Evolutionary conservation across 2,888 invertebrate genomes (phyloP).

Genomic region (Epicampocera succincta): DNA sequence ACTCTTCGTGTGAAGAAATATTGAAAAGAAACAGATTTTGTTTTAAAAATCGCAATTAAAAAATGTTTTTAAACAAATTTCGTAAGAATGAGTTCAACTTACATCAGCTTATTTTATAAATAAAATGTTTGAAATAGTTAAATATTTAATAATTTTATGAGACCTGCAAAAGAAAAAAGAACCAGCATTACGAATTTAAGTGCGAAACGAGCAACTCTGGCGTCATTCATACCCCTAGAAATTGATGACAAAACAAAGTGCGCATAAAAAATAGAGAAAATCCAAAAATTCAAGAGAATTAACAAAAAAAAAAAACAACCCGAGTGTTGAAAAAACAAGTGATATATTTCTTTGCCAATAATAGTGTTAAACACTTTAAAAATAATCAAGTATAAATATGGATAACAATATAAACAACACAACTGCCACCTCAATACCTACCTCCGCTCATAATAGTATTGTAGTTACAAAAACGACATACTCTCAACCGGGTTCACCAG

Average conservation of each 20-base stretch:
- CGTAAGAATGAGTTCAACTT: slow-evolving; percentile 72
- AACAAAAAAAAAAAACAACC: slow-evolving; percentile 10
- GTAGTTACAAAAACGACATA: slow-evolving; percentile 73
- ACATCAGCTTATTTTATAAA: slow-evolving; percentile 67
- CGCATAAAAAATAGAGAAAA: slow-evolving; percentile 60
- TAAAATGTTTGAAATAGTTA: slow-evolving; percentile 41
- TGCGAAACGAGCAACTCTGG: slow-evolving; percentile 52
- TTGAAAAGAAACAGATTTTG: slow-evolving; percentile 69
- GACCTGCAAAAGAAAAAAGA: not conserved
- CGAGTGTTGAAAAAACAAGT: slow-evolving; percentile 58
- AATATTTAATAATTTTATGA: slow-evolving; percentile 5
- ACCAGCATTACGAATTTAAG: slow-evolving; percentile 35
- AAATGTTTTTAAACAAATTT: slow-evolving; percentile 70
- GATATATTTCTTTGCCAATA: slow-evolving; percentile 59
- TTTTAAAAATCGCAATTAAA: slow-evolving; percentile 75
- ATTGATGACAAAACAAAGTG: slow-evolving; percentile 66
- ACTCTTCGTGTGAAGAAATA: slow-evolving; percentile 55
- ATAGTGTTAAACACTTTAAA: slow-evolving; percentile 67
- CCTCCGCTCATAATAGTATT: slow-evolving; percentile 32
- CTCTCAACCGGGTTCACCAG: slow-evolving; percentile 72
- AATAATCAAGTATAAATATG: slow-evolving; percentile 49
- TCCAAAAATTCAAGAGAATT: slow-evolving; percentile 31
- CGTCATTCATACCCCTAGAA: slow-evolving; percentile 30
- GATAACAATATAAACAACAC: slow-evolving; percentile 60
- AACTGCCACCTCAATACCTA: slow-evolving; percentile 54